phyloP scores from a whole-genome alignment of 2,888 invertebrate genomes.

The Mythimna vitellina region DNA sequence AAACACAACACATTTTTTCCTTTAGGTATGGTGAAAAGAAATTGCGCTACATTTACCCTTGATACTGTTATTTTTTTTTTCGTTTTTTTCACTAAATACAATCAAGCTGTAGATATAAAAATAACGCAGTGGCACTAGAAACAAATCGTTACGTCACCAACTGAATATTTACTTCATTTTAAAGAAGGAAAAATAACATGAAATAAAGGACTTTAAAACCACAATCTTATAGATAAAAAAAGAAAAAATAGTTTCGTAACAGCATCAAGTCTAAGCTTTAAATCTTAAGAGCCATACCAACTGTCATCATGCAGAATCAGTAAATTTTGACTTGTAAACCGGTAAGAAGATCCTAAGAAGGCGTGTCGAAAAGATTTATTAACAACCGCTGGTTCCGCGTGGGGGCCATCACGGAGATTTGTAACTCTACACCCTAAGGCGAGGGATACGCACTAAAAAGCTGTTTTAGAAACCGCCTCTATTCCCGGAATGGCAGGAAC shows the following conservation, averaged over 20 bases:
- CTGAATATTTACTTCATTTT: neutral
- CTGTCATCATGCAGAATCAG: slow-evolving; percentile 65
- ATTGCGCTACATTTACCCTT: slow-evolving; percentile 45
- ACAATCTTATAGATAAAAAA: slow-evolving; percentile 2
- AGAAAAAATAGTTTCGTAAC: slow-evolving; percentile 33
- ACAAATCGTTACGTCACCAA: neutral
- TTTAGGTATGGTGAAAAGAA: slow-evolving; percentile 58
- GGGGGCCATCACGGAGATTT: slow-evolving; percentile 75
- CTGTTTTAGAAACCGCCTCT: slow-evolving; percentile 72
- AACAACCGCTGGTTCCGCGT: slow-evolving; percentile 65
- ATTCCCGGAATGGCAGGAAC: slow-evolving; percentile 71
- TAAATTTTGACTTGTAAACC: slow-evolving; percentile 70
- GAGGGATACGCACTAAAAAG: slow-evolving; percentile 68
- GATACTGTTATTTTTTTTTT: slow-evolving; percentile 26
- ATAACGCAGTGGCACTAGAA: neutral
- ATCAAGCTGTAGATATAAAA: slow-evolving; percentile 28
- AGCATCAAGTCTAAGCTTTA: slow-evolving; percentile 25
- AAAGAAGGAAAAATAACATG: slow-evolving; percentile 1
- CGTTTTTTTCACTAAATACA: slow-evolving; percentile 25
- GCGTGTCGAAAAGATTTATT: slow-evolving; percentile 78
- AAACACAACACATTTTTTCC: slow-evolving; percentile 62
- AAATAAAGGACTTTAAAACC: slow-evolving; percentile 14
- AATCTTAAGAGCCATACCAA: slow-evolving; percentile 58
- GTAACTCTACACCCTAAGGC: slow-evolving; percentile 72
- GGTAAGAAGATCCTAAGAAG: slow-evolving; percentile 70